A percentile compares a stretch with the other conserved stretches of the same genome.
Evolutionary conservation across 23 tunicate genomes (phyloP).

Genomic region (Aplidium turbinatum): DNA sequence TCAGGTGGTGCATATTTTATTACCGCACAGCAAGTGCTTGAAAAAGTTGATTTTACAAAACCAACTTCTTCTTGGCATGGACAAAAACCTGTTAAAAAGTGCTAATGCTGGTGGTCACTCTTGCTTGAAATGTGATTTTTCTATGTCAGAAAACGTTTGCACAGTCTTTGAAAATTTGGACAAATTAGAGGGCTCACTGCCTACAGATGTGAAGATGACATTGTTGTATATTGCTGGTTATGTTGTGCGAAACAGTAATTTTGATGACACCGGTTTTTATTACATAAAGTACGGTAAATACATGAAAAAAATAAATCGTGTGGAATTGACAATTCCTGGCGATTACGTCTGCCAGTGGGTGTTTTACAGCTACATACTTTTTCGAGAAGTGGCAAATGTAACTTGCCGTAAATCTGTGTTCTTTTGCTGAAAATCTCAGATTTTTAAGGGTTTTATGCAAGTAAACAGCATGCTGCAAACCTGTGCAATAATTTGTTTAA

Average conservation of each 20-base stretch:
- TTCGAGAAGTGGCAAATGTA: neutral
- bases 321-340: conserved; percentile 7
- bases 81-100: neutral
- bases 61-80: neutral
- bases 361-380: conserved; percentile 11
- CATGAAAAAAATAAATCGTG: conserved; percentile 7
- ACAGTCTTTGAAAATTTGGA: neutral
- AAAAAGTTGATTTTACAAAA: neutral
- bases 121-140: neutral
- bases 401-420: neutral
- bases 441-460: neutral
- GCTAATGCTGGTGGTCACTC: neutral
- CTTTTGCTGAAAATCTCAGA: conserved; percentile 3
- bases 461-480: neutral
- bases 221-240: conserved; percentile 8
- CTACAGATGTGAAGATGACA: neutral
- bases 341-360: conserved; percentile 13
- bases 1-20: conserved; percentile 1
- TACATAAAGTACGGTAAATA: conserved; percentile 8
- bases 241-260: neutral
- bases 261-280: neutral
- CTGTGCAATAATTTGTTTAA: conserved; percentile 5
- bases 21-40: neutral
- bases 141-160: neutral
- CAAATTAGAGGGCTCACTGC: neutral